Evolutionary conservation across 2,797 vertebrate species (phyloP).

Genomic region (Mareca penelope): DNA sequence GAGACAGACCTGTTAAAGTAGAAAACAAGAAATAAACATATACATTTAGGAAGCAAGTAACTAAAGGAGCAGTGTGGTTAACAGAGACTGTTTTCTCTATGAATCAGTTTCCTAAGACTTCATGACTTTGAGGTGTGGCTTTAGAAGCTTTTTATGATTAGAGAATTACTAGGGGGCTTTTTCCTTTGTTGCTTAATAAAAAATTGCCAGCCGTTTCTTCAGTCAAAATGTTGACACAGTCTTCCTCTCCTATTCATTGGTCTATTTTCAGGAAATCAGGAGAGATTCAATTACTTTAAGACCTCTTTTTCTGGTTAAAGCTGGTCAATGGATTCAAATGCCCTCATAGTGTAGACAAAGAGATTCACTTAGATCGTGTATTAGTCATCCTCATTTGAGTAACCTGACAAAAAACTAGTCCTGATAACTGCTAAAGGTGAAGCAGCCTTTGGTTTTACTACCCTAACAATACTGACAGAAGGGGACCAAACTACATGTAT

Average conservation of each 20-base stretch:
- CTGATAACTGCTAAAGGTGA: not conserved
- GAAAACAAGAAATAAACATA: not conserved
- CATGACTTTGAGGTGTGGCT: not conserved
- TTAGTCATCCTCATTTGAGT: not conserved
- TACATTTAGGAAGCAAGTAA: not conserved
- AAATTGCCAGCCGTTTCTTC: not conserved
- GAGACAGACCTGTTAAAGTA: not conserved
- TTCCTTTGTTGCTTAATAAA: not conserved
- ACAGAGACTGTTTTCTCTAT: not conserved
- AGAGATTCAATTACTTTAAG: not conserved
- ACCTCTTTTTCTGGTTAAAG: not conserved
- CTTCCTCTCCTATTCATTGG: not conserved
- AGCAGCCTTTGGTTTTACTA: not conserved
- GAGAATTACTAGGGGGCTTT: not conserved
- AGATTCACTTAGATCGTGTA: not conserved
- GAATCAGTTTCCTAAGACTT: not conserved
- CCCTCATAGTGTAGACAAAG: not conserved
- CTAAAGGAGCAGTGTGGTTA: not conserved
- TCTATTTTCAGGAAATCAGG: slow-evolving; percentile 6
- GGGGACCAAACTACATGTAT: not conserved
- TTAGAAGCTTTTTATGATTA: not conserved
- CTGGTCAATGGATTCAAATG: not conserved
- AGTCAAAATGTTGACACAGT: not conserved
- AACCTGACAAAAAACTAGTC: not conserved
- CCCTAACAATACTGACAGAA: not conserved